Percentiles rank a stretch among this genome's conserved stretches.
Evolutionary conservation across 2,888 invertebrate genomes (phyloP).

Genomic region (Syrphus vitripennis): DNA sequence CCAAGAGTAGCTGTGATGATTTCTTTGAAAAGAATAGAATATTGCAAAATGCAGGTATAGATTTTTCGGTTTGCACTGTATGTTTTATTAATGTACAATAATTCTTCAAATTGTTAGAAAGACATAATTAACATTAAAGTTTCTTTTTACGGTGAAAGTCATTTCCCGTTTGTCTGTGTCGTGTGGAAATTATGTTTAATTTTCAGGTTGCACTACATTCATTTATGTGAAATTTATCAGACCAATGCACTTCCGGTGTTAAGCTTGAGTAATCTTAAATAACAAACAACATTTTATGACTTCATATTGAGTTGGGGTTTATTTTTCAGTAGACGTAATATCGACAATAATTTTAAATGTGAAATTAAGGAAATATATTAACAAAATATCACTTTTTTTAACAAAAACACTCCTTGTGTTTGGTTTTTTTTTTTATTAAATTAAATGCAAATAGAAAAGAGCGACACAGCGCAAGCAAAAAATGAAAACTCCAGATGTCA

Average conservation of each 20-base stretch:
- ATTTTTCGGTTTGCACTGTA: not conserved
- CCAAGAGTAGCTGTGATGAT: not conserved
- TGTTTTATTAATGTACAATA: no score
- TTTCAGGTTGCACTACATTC: not conserved
- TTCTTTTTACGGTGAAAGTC: no score
- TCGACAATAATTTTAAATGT: not conserved
- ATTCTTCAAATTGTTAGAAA: not conserved
- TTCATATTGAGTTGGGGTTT: not conserved
- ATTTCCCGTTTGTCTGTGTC: no score
- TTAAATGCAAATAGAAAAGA: not conserved
- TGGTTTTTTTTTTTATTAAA: constrained; percentile 16
- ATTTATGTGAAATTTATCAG: not conserved
- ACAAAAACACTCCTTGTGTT: not conserved
- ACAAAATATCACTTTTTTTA: not conserved
- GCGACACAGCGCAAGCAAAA: not conserved
- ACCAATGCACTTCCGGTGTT: constrained; percentile 20
- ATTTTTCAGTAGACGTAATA: not conserved
- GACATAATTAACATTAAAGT: not conserved
- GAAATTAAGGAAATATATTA: not conserved
- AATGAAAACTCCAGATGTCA: not conserved
- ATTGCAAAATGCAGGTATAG: not conserved
- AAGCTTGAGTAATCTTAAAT: not conserved
- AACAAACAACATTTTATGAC: not conserved
- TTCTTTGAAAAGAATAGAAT: not conserved
- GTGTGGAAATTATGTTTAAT: not conserved